Evolutionary conservation across 1,140 invertebrate genomes (phyloP).

Genomic region (Druon quercuslanigerum): DNA sequence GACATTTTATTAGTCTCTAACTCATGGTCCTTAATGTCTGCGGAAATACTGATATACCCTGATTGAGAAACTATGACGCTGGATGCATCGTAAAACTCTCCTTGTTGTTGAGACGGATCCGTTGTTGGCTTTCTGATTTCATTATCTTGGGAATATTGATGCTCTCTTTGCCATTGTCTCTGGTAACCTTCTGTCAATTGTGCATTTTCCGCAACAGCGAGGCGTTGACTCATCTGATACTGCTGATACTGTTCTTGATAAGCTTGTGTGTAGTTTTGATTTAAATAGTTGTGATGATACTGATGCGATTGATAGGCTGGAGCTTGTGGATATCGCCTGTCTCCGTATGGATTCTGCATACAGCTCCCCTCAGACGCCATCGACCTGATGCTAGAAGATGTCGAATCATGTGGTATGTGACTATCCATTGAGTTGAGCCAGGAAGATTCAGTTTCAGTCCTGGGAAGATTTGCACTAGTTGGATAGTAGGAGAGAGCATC

Average conservation of each 20-base stretch:
- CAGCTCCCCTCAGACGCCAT: slow-evolving; percentile 79
- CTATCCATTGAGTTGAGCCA: slow-evolving; percentile 78
- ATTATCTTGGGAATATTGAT: slow-evolving; percentile 64
- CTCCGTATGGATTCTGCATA: slow-evolving; percentile 78
- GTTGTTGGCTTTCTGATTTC: slow-evolving; percentile 55
- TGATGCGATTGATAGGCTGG: slow-evolving; percentile 67
- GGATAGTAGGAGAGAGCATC: slow-evolving; percentile 87
- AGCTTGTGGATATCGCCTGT: slow-evolving; percentile 75
- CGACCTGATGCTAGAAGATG: slow-evolving; percentile 77
- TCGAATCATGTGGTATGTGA: slow-evolving; percentile 76
- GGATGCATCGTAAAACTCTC: slow-evolving; percentile 67
- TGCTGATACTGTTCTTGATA: slow-evolving; percentile 69
- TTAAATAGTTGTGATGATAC: slow-evolving; percentile 63
- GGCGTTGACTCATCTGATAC: slow-evolving; percentile 58
- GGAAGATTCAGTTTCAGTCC: slow-evolving; percentile 76
- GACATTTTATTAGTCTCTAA: slow-evolving; percentile 73
- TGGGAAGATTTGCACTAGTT: slow-evolving; percentile 79
- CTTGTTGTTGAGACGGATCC: slow-evolving; percentile 75
- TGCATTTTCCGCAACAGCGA: slow-evolving; percentile 56
- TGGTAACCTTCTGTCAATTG: slow-evolving; percentile 67
- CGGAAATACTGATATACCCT: slow-evolving; percentile 86
- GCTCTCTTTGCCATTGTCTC: slow-evolving; percentile 68
- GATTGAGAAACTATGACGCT: slow-evolving; percentile 87
- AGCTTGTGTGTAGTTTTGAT: slow-evolving; percentile 67
- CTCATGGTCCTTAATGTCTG: slow-evolving; percentile 80